Conservation (phyloP, 2,797 vertebrate genomes). For the Carapus acus region DNA sequence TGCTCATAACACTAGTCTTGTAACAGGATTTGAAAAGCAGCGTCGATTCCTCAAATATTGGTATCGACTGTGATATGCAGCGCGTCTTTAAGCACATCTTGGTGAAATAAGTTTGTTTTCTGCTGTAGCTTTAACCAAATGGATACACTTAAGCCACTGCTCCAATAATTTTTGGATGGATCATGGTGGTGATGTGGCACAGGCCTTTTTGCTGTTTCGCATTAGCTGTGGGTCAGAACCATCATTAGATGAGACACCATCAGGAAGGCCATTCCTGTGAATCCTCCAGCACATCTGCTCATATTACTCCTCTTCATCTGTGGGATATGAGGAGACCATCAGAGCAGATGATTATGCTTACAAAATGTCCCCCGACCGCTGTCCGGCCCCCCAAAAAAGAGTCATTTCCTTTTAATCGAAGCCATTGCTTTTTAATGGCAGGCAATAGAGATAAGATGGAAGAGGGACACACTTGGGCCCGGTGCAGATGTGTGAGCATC, state of each 20-base stretch:
- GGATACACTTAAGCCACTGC: constrained; percentile 40
- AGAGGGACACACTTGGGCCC: constrained; percentile 36
- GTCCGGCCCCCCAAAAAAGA: constrained; percentile 47
- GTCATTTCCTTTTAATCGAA: constrained; percentile 68
- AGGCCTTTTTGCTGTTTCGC: constrained; percentile 29
- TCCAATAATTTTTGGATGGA: constrained; percentile 50
- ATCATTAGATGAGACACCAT: constrained; percentile 60
- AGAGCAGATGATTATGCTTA: constrained; percentile 65
- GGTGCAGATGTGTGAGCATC: constrained; percentile 42
- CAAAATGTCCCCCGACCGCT: constrained; percentile 52
- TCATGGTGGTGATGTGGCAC: constrained; percentile 39
- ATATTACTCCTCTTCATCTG: constrained; percentile 67
- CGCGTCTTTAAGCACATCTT: too few relatives aligned
- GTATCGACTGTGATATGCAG: too few relatives aligned
- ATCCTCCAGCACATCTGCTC: constrained; percentile 60
- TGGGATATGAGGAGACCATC: constrained; percentile 56
- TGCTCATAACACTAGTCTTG: too few relatives aligned
- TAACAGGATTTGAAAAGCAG: too few relatives aligned
- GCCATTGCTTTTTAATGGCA: constrained; percentile 69
- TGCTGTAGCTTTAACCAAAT: constrained; percentile 11
- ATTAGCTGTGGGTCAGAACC: constrained; percentile 59
- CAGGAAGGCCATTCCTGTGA: constrained; percentile 52
- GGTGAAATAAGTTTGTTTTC: too few relatives aligned
- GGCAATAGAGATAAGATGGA: constrained; percentile 59
- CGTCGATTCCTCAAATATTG: too few relatives aligned